Percentiles rank a stretch among this genome's conserved stretches.
Conservation (phyloP, 1,140 invertebrate genomes). For the Solen grandis region DNA sequence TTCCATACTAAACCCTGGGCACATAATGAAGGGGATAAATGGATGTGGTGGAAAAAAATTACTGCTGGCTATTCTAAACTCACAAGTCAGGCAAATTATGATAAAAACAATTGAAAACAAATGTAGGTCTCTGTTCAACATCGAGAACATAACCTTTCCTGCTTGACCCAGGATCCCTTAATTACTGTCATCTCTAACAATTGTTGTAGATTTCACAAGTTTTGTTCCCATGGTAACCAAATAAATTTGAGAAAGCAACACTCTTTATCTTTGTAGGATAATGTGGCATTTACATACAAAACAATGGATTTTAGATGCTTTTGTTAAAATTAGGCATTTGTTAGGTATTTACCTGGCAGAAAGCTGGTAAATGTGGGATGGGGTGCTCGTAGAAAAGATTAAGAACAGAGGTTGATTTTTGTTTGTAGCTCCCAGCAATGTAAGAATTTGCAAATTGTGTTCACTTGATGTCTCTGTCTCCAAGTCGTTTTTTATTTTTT, state of each 20-base stretch:
- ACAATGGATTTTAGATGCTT: slow-evolving; percentile 57
- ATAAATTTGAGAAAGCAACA: slow-evolving; percentile 51
- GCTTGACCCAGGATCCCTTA: slow-evolving; percentile 7
- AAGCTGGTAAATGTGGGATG: too few species aligned
- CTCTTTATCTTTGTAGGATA: slow-evolving; percentile 54
- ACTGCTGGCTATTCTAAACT: too few species aligned
- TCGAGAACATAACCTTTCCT: not conserved
- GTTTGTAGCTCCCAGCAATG: too few species aligned
- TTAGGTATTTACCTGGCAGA: slow-evolving; percentile 53
- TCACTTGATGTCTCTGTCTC: too few species aligned
- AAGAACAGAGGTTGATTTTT: too few species aligned
- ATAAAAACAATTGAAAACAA: slow-evolving; percentile 49
- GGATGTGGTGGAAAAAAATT: too few species aligned
- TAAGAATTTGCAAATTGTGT: too few species aligned
- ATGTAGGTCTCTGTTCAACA: slow-evolving; percentile 17
- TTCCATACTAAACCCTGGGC: too few species aligned
- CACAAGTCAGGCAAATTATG: too few species aligned
- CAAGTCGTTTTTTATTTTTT: too few species aligned
- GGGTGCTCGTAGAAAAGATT: too few species aligned
- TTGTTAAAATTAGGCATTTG: slow-evolving; percentile 57
- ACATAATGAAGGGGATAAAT: too few species aligned
- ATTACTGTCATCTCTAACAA: slow-evolving; percentile 51
- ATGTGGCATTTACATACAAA: slow-evolving; percentile 54
- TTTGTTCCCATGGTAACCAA: slow-evolving; percentile 49
- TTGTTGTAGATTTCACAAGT: slow-evolving; percentile 53